Percentiles rank a stretch among this genome's conserved stretches.
Conservation (phyloP, 2,113 vertebrate species). For the Oncorhynchus kisutch region DNA sequence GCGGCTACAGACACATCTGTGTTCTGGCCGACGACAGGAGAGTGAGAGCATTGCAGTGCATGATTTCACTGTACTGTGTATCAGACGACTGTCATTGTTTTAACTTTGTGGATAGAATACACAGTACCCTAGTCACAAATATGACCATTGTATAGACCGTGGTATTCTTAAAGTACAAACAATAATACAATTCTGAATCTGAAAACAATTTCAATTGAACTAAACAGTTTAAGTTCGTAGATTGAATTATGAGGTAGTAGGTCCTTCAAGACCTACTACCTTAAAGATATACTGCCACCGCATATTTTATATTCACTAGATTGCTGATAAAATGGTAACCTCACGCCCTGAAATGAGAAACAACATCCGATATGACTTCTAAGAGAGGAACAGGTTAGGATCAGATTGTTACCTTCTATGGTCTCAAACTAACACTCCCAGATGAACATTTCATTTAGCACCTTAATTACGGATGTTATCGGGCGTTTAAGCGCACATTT, state of each 20-base stretch:
- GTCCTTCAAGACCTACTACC: constrained; percentile 1
- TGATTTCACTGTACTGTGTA: background rate
- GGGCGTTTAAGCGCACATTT: constrained; percentile 67
- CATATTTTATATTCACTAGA: constrained; percentile 52
- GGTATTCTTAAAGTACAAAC: background rate
- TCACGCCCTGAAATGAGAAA: constrained; percentile 71
- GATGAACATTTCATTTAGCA: constrained; percentile 75
- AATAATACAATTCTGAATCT: background rate
- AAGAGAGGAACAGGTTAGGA: constrained; percentile 62
- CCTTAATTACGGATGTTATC: constrained; percentile 77
- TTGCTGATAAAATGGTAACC: constrained; percentile 65
- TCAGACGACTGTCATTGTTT: background rate
- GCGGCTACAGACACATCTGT: constrained; percentile 14
- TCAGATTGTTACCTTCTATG: constrained; percentile 66
- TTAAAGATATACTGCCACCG: constrained; percentile 31
- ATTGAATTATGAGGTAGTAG: background rate
- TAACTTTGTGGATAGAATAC: background rate
- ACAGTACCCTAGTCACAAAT: background rate
- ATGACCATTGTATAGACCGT: background rate
- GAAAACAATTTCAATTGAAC: background rate
- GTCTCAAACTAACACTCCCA: constrained; percentile 67
- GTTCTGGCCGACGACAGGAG: background rate
- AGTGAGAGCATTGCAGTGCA: background rate
- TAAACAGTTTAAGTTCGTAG: background rate
- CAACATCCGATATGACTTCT: constrained; percentile 55